Base-by-base conservation (phyloP, 2,113 vertebrate species). In the human region DNA sequence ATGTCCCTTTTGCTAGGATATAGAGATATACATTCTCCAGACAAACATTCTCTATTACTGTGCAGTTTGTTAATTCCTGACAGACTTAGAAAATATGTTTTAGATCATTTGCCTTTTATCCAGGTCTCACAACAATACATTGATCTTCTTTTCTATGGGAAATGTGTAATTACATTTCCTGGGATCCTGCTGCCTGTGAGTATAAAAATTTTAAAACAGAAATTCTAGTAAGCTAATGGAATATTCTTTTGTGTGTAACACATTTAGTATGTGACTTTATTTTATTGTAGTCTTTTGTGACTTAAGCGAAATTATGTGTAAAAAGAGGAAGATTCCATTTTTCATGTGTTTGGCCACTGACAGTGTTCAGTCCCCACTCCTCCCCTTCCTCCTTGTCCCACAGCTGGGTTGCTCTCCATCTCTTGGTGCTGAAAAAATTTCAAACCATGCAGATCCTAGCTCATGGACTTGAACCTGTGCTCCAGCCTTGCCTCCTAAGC, bases 361-460 rank as follows among this genome's bases (percentile, higher is more conserved):
- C 2, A 48, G 1, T 38, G n/a, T 30, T 81, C 23, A 52, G 23
- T 50, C 1, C 10, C 2, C 3, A 14, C 1, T 1, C 11, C 12
- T 83, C 5, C 0, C 2, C 12, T n/a, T 38, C 43, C 11, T 6
- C 27, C 7, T 22, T 68, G 40, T 30, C 3, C 20, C 22, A 10
- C 6, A 48, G 17, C 5, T 48, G 38, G 27, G 12, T 27, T n/a
- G 18, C 5, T 25, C 3, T 11, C 1, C 10, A 40, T 55, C 25
- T 20, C 7, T 64, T 35, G 38, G 1, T 22, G 1, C 6, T 61
- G 20, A 20, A 13, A 73, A 16, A 90, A 27, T 40, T 40, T 91
- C 16, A 48, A 16, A 5, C n/a, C 32, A 5, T 2, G 13, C 2
- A 45, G 4, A 61, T 48, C 4, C 4, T 35, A 27, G 6, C 3